Evolutionary conservation across 2,797 vertebrate genomes (phyloP).

Genomic region (Bradypus variegatus): DNA sequence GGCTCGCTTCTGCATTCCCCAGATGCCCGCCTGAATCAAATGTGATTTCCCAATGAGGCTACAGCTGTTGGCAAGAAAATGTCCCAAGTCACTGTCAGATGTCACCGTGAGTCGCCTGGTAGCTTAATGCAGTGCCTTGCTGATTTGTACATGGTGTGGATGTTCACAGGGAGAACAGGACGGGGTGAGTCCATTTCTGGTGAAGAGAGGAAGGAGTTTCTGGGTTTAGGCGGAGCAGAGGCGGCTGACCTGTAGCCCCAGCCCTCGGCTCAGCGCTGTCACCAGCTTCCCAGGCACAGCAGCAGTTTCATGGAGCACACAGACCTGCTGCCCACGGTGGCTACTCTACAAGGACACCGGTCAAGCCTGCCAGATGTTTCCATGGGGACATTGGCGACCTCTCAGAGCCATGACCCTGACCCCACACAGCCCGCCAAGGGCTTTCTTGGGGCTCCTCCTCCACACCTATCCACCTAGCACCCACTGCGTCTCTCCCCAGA

Average conservation of each 20-base stretch:
- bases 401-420: neutral
- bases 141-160: neutral
- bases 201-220: neutral
- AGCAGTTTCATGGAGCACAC: neutral
- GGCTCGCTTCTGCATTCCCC: neutral
- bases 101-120: neutral
- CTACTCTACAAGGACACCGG: neutral
- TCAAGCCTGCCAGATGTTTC: neutral
- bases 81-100: neutral
- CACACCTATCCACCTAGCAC: neutral
- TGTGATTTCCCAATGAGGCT: neutral
- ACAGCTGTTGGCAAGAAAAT: neutral
- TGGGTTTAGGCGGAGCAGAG: accelerated
- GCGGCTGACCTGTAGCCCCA: neutral
- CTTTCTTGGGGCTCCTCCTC: neutral
- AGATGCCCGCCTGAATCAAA: accelerated
- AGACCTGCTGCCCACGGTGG: neutral
- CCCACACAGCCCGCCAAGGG: neutral
- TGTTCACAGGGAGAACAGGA: neutral
- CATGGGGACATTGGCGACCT: neutral
- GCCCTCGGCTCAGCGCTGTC: neutral
- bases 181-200: neutral
- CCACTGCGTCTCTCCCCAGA: neutral
- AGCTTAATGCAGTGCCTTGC: neutral
- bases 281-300: neutral